Base-by-base conservation (phyloP, 2,797 vertebrate species). In the Sebastes ruberrimus region DNA sequence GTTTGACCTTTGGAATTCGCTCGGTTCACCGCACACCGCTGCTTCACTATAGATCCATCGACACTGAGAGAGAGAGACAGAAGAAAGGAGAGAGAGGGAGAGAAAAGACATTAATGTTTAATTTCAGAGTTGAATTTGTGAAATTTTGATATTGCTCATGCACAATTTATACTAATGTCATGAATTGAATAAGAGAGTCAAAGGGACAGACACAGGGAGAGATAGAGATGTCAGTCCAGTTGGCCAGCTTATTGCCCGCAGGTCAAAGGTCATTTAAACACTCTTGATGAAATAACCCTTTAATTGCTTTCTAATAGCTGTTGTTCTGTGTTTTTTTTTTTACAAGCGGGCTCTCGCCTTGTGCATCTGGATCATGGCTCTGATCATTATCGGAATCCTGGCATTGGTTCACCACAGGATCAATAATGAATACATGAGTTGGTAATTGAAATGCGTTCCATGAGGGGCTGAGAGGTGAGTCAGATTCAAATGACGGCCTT, bases 1-100 rank as follows among this genome's bases (percentile, higher is more conserved):
- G 62, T 77, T 71, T 90, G 85, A 92, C 91, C 90, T 90, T 88
- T 90, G 78, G 78, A 90, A 79, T 74, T 84, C 78, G 71, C 84
- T 84, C 27, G 33, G 67, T 33, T 55, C 0, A 11, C 62, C 23
- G 20, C 76, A 57, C 84, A 33, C 70, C 3, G 3, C 74, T 78
- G 88, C 82, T 59, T 73, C 25, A 20, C 55, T 23, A 69, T 80
- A 76, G 79, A 32, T 80, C n/a, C 67, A 64, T 7, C 61, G 69
- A 30, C 25, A 10, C 10, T 4, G 30, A 46, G 35, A 49, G 23
- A 53, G 30, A n/a, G 5, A 59, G 52, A 18, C 11, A n/a, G 28
- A 33, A 60, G 18, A 23, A 4, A 6, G 4, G 25, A 61, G 62
- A 55, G 56, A 70, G 2, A 53, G 55, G 14, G 16, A 2, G 35